Evolutionary conservation across 2,888 invertebrate genomes (phyloP).

Genomic region (Pristionchus entomophagus): DNA sequence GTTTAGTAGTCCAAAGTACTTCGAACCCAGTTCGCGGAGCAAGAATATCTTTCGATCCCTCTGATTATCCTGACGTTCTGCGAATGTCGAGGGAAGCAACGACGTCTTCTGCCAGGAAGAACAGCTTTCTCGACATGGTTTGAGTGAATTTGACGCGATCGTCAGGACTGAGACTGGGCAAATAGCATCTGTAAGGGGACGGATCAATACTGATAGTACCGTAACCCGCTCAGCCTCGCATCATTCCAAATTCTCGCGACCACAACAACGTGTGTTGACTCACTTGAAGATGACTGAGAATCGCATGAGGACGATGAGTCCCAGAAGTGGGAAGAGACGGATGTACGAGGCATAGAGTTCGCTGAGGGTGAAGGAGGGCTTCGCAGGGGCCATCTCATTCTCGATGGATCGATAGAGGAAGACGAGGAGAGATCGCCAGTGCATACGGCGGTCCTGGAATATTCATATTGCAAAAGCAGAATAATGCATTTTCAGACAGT

Average conservation of each 20-base stretch:
- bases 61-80: too few relatives aligned
- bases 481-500: too few relatives aligned
- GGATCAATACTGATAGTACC: not conserved
- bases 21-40: too few relatives aligned
- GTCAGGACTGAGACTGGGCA: not conserved
- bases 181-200: not conserved
- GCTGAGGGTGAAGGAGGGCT: not conserved
- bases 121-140: not conserved
- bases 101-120: too few relatives aligned
- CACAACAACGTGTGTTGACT: too few relatives aligned
- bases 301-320: not conserved
- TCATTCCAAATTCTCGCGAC: too few relatives aligned
- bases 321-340: not conserved
- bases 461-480: too few relatives aligned
- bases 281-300: constrained; percentile 38
- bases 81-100: not conserved
- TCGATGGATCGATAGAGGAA: not conserved
- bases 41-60: too few relatives aligned
- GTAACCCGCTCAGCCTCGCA: too few relatives aligned
- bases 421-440: too few relatives aligned
- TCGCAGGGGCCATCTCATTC: not conserved
- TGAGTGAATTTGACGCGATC: not conserved
- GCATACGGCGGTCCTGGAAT: not conserved
- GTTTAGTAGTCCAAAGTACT: too few relatives aligned
- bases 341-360: not conserved